Base-by-base conservation (phyloP, 1,140 invertebrate species). In the Teleopsis dalmanni region DNA sequence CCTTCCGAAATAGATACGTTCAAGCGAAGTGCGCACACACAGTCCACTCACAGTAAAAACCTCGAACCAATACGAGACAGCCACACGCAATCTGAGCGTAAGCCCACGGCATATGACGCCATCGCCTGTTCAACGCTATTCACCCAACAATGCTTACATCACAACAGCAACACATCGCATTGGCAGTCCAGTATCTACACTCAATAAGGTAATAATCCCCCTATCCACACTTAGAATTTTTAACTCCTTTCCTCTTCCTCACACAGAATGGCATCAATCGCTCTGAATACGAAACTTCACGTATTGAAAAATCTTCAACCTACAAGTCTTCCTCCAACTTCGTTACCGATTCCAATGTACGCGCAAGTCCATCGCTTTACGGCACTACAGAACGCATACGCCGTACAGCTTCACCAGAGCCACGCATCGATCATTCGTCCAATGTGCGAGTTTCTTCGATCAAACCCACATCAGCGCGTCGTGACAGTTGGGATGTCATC, bases 401-500 rank as follows among this genome's bases (percentile, higher is more conserved):
- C 47, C 60, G 72, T 22, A 66, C 68, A 6, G 74, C 71, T 3
- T 73, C 75, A 47, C 75, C 75, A 14, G 73, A 72, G 27, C 65
- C 62, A 9, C 73, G 76, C 10, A 74, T 84, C 16, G 82, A 84
- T 61, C 82, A 81, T 13, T 81, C 78, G 44, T 83, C 82, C 21
- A 84, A 84, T 52, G 78, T 84, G 10, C 75, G 78, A 69, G 80
- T 84, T 5, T 83, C 81, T 3, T 79, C 83, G n/a, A 75, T 80
- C 57, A 78, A 82, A 56, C 73, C 78, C 3, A 75, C 78, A 21
- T 71, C 75, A 8, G 70, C 77, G 1, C 75, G 84, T 52, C 76
- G 82, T 46, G 85, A 88, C 58, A 86, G 84, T 8, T 88, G 85
- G 85, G 86, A 89, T 61, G 81, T 82, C 1, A 81, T 87, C 19